Evolutionary conservation across 2,797 vertebrate species (phyloP), one percentile per base, ranked within the genome.

Genomic region (Botia kubotai): DNA sequence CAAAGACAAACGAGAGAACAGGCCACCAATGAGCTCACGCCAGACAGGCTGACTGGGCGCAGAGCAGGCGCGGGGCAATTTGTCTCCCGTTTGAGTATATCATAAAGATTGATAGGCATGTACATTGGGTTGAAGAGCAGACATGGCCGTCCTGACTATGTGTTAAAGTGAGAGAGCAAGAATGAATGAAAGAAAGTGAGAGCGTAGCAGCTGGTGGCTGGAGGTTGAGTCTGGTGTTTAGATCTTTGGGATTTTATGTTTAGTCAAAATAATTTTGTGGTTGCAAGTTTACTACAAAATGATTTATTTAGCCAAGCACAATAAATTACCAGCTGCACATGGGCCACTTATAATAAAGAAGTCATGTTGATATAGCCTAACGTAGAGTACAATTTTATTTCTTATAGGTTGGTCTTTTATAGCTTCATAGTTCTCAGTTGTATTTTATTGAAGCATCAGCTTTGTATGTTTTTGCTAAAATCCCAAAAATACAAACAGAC

Each of bases 1-100:
- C 89, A 88, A 86, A 92, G 90, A 93, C 90, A 91, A 93, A 94
- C 90, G 91, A 92, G 91, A 83, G 85, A 72, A 48, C 73, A 78
- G 78, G 78, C 88, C 85, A 89, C 92, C 91, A 91, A 91, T 91
- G 75, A 63, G 65, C 79, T 69, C 77, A 8, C 79, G 84, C 85
- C 83, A 85, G 85, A 88, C 85, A 78, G 75, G 77, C 86, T 72
- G 77, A 89, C 83, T 82, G 29, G 5, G 6, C 53, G 84, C 23
- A 66, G 75, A 39, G 76, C 76, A 39, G 74, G 86, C 83, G 58
- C 81, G 84, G 88, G 89, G 84, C 91, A 84, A 93, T 94, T 87
- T 89, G 84, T 90, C 88, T 86, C 77, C 84, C 76, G 83, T 87
- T 88, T 89, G 90, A 89, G 91, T 89, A 82, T 78, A 89, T 92